Conservation (phyloP, 1,140 invertebrate species). For the Halesus radiatus region DNA sequence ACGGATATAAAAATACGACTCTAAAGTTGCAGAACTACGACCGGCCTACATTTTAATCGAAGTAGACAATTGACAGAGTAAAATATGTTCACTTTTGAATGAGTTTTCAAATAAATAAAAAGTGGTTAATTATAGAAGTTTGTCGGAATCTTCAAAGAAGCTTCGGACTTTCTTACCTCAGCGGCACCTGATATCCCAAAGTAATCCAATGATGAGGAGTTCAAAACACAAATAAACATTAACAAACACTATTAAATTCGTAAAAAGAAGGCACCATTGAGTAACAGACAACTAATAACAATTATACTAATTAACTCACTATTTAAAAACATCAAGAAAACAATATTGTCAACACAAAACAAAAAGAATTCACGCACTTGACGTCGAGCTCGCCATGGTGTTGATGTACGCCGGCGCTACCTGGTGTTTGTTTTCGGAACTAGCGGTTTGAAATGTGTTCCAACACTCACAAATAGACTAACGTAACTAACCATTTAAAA, state of each 20-base stretch:
- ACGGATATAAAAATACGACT: conserved; percentile 24
- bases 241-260: conserved; percentile 41
- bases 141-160: conserved; percentile 66
- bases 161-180: conserved; percentile 69
- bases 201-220: conserved; percentile 63
- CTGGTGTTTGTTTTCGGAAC: conserved; percentile 58
- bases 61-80: neutral
- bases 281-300: conserved; percentile 31
- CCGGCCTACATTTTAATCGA: neutral
- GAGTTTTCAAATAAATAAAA: conserved; percentile 57
- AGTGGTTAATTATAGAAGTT: conserved; percentile 65
- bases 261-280: conserved; percentile 34
- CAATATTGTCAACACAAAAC: conserved; percentile 65
- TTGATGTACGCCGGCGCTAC: conserved; percentile 64
- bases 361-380: conserved; percentile 67
- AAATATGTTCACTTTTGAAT: neutral
- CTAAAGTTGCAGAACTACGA: neutral
- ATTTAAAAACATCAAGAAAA: conserved; percentile 59
- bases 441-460: conserved; percentile 50
- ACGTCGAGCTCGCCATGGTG: conserved; percentile 68
- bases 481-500: neutral
- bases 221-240: conserved; percentile 55
- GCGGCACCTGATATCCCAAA: conserved; percentile 69
- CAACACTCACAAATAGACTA: conserved; percentile 56
- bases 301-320: conserved; percentile 44